A percentile compares a stretch with the other conserved stretches of the same genome.
Conservation (phyloP, 2,797 vertebrate species). For the Rhinichthys osculus region DNA sequence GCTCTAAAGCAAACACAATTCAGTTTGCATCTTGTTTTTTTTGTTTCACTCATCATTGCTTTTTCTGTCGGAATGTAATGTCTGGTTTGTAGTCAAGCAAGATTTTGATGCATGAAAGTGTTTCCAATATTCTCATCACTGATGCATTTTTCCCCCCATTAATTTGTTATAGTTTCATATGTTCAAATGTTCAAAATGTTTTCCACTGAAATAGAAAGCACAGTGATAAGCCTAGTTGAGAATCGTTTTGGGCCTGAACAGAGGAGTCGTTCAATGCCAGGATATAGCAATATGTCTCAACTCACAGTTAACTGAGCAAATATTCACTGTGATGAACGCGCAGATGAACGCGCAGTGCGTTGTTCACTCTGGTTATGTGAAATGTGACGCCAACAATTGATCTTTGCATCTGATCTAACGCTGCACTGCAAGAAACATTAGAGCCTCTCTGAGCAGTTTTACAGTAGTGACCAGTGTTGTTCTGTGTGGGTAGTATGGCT, state of each 20-base stretch:
- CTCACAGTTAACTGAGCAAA: constrained; percentile 26
- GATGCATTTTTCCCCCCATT: background rate
- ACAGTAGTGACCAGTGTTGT: background rate
- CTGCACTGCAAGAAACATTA: constrained; percentile 21
- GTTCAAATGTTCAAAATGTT: background rate
- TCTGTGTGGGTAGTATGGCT: background rate
- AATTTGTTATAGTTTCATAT: background rate
- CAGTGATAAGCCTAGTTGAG: background rate
- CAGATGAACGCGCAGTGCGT: background rate
- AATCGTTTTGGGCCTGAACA: constrained; percentile 3
- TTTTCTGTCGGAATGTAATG: background rate
- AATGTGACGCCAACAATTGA: constrained; percentile 13
- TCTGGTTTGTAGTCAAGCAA: background rate
- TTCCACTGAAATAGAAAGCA: background rate
- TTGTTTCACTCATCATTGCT: background rate
- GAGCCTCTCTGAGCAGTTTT: background rate
- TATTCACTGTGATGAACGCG: constrained; percentile 12
- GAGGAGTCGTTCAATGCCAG: constrained; percentile 20
- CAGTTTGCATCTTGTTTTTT: background rate
- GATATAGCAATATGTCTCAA: constrained; percentile 27
- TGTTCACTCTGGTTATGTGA: constrained; percentile 3
- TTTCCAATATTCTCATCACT: constrained; percentile 3
- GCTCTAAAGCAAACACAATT: background rate
- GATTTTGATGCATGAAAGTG: constrained; percentile 5
- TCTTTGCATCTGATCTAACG: constrained; percentile 14